Base-by-base conservation (phyloP, 92 coral and sea anemone species). In the Galaxea fascicularis region DNA sequence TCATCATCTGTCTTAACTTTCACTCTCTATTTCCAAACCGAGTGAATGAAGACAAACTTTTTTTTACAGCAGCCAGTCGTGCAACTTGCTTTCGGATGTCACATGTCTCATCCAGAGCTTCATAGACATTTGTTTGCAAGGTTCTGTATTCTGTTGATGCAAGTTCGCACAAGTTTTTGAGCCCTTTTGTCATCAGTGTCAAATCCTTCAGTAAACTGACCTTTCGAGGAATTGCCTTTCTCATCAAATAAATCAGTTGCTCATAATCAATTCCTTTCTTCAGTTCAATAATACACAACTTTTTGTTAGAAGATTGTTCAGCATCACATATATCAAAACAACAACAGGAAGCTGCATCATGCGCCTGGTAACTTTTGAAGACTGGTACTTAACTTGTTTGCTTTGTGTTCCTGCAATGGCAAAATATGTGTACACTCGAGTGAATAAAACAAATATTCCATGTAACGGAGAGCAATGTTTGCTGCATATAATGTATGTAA, bases 151-250 rank as follows among this genome's bases (percentile, higher is more conserved):
- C 16, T 4, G 13, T 17, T 53, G n/a, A n/a, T n/a, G n/a, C n/a
- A n/a, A 53, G 13, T 12, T n/a, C 59, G 17, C 51, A 53, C 16
- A 53, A 16, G 20, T 12, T 16, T 11, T 11, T 12, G 75, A 69
- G 45, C 51, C 51, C 65, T 71, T 62, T 59, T 78, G 75, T 57
- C 65, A 78, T 80, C 54, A 39, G 77, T 22, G 12, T 66, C 4
- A 5, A 12, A 16, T 12, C 20, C 20, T 53, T 16, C 20, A 53
- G 59, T 46, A 46, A 46, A 46, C 51, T 46, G 59, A 11, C 20
- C 20, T 12, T 12, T n/a, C 20, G 13, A 12, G 20, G 1, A 12
- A 16, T 53, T 4, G 20, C 16, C 59, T 53, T 53, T 16, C 20
- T 16, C 16, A 53, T 16, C 59, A 53, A 53, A 16, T 16, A 12